Percentiles rank a stretch among this genome's conserved stretches.
These are phyloP conservation scores for Amyelois transitella DNA, from an alignment of 1,140 invertebrate genomes.

Conservation along the genomic window DNA sequence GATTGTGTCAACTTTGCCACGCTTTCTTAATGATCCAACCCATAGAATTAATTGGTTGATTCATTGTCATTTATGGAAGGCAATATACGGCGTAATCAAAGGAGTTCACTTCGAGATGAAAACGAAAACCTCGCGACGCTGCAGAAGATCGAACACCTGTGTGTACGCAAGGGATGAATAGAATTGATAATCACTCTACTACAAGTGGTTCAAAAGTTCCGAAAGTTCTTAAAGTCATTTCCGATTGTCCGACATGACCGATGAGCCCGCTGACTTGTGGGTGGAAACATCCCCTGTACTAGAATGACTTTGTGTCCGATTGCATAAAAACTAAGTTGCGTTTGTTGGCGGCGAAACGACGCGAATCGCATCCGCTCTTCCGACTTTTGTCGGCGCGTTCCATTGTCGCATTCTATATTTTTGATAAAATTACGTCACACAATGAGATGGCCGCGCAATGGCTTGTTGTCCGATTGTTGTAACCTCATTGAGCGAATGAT, in stretches of 20 bases:
- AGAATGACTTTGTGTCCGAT: slow-evolving; percentile 38
- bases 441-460: slow-evolving; percentile 49
- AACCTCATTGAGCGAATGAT: slow-evolving; percentile 65
- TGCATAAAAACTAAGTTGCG: slow-evolving; percentile 58
- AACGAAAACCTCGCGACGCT: too few relatives aligned
- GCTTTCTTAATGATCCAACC: slow-evolving; percentile 36
- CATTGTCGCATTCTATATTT: slow-evolving; percentile 64
- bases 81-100: neutral
- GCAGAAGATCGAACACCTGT: slow-evolving; percentile 47
- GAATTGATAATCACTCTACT: slow-evolving; percentile 20
- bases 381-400: slow-evolving; percentile 63
- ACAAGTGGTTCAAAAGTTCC: slow-evolving; percentile 64
- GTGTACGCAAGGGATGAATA: slow-evolving; percentile 34
- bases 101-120: neutral
- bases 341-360: slow-evolving; percentile 57
- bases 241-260: slow-evolving; percentile 65
- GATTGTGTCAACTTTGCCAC: slow-evolving; percentile 55
- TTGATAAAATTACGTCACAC: slow-evolving; percentile 71
- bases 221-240: slow-evolving; percentile 59
- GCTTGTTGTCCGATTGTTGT: slow-evolving; percentile 67
- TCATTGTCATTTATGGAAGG: slow-evolving; percentile 4
- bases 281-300: slow-evolving; percentile 68
- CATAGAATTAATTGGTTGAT: slow-evolving; percentile 17
- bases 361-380: slow-evolving; percentile 72
- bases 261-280: slow-evolving; percentile 59